Percentiles rank a stretch among this genome's conserved stretches.
phyloP scores from a whole-genome alignment of 2,113 vertebrate genomes.

The Lutjanus erythropterus region DNA sequence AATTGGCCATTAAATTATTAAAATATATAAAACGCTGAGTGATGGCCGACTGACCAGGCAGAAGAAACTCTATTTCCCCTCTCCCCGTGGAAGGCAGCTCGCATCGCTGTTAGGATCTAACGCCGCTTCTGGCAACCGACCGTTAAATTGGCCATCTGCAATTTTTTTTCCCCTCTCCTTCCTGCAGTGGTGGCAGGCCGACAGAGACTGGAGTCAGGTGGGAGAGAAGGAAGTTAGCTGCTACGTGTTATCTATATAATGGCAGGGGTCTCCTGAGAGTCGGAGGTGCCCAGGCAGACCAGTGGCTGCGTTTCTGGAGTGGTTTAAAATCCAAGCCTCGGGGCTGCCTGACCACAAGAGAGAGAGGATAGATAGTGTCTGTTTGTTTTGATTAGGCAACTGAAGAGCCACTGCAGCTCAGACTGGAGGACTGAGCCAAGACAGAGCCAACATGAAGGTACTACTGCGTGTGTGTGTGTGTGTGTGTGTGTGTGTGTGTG shows the following conservation, averaged over 20 bases:
- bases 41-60: conserved; percentile 38
- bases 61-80: conserved; percentile 41
- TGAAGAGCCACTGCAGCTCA: conserved; percentile 47
- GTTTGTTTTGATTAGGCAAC: conserved; percentile 62
- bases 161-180: conserved; percentile 28
- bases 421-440: conserved; percentile 34
- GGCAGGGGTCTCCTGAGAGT: conserved; percentile 48
- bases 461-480: neutral
- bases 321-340: conserved; percentile 46
- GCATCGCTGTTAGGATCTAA: conserved; percentile 45
- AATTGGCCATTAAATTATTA: conserved; percentile 71
- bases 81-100: conserved; percentile 30
- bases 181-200: conserved; percentile 16
- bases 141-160: conserved; percentile 76
- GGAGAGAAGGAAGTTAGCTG: conserved; percentile 40
- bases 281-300: conserved; percentile 34
- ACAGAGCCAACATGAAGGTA: conserved; percentile 34
- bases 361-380: conserved; percentile 37
- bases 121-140: conserved; percentile 57
- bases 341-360: conserved; percentile 49
- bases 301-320: conserved; percentile 26
- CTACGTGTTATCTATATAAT: conserved; percentile 56
- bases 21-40: conserved; percentile 48
- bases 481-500: conserved; percentile 7
- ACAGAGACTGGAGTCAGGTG: conserved; percentile 41